Base-by-base conservation (phyloP, 2,797 vertebrate genomes). In the Graptemys geographica region DNA sequence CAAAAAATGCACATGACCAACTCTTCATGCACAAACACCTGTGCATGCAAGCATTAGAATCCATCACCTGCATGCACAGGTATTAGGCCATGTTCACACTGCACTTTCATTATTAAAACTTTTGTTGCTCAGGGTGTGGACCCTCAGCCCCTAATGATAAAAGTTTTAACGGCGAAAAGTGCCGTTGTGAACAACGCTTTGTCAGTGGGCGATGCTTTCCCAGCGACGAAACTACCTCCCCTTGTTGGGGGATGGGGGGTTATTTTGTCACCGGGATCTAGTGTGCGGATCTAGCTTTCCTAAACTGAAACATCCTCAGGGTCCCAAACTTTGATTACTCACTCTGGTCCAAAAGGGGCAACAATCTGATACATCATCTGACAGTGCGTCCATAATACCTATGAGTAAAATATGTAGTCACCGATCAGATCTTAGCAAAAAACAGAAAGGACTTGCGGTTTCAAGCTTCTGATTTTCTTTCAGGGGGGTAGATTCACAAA, bases 401-500 rank as follows among this genome's bases (percentile, higher is more conserved):
- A 53, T 9, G 59, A 8, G 3, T 37, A 95, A 92, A 93, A 31
- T 11, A 16, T 88, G 44, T 84, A 87, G 59, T 82, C 8, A 74
- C 90, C 79, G 78, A 80, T 31, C 3, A 57, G 31, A 86, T 92
- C 91, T 10, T 10, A 81, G 82, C 55, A 89, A 52, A 11, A 53
- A 83, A 80, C 28, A 69, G 41, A 0, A 0, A 82, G 4, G 90
- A 4, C 51, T 79, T 89, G 47, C 1, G 23, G 10, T 84, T 91
- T 86, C 47, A 94, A 7, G 13, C 41, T 19, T 90, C 51, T 53
- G 31, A 69, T 95, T 93, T 94, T 91, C 51, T 84, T 90, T 91
- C n/a, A 80, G 37, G 28, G 28, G 27, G 27, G 3, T n/a, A 33
- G 31, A 33, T 33, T 65, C 59, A 33, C 7, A 65, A 16, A 65